Evolutionary conservation across 2,888 invertebrate species (phyloP), one percentile per base, ranked within the genome.

Genomic region (Halictus ligatus): DNA sequence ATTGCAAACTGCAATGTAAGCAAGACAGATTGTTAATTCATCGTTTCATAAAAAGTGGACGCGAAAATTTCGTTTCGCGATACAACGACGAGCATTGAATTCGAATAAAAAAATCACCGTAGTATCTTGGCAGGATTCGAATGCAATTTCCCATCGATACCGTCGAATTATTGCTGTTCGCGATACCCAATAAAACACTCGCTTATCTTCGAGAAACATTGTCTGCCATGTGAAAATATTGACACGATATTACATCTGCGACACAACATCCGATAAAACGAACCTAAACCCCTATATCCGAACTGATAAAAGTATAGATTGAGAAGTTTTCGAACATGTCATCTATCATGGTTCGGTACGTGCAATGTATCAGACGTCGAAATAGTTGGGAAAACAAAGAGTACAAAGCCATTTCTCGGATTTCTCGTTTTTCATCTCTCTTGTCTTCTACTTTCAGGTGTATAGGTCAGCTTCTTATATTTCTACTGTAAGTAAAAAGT

Each of bases 221-320:
- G 40, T 35, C 69, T 71, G 40, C 69, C 12, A 71, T 21, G 21
- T 71, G 69, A 40, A 71, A 71, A 43, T 40, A 71, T n/a, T 43
- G 69, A 71, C 69, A 71, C 35, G 40, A 71, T 40, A 71, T 71
- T 71, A 71, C 21, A 71, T n/a, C 40, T 10, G 69, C 40, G 40
- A 67, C 67, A 71, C n/a, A 71, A 40, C 13, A n/a, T 71, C 40
- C 40, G 69, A 71, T 71, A 71, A 71, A 71, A 71, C 69, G 21
- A 1, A 43, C 1, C 40, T 12, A 71, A 71, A 43, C 40, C 35
- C 8, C 69, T 0, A 5, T n/a, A 40, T 12, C 12, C 40, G 69
- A 40, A 3, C 40, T n/a, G 69, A 71, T 71, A 71, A 40, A 40
- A 43, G n/a, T n/a, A 71, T 21, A 43, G 69, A 43, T 71, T n/a